A percentile compares a stretch with the other conserved stretches of the same genome.
Evolutionary conservation across 2,797 vertebrate species (phyloP).

Genomic region (Cossypha caffra): DNA sequence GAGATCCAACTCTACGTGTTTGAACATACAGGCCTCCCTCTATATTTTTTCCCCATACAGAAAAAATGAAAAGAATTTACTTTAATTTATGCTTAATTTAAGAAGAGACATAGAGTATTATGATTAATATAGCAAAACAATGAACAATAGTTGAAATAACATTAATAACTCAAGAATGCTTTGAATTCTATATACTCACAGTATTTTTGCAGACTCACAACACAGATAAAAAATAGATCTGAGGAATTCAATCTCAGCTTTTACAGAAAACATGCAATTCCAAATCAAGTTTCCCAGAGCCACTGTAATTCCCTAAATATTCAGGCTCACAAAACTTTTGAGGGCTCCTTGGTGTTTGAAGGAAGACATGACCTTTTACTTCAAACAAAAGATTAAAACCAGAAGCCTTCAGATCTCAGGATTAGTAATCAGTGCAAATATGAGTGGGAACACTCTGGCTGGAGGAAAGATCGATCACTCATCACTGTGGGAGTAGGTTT

Average conservation of each 20-base stretch:
- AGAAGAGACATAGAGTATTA: not conserved
- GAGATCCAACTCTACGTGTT: not conserved
- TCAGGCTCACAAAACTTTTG: not conserved
- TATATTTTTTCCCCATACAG: not conserved
- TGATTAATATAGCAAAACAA: not conserved
- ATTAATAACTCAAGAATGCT: not conserved
- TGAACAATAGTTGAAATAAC: not conserved
- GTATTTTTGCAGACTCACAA: not conserved
- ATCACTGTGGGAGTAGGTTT: not conserved
- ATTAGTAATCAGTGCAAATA: not conserved
- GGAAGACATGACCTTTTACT: not conserved
- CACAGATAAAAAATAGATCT: not conserved
- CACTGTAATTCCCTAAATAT: not conserved
- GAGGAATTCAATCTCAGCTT: not conserved
- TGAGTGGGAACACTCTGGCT: not conserved
- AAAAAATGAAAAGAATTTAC: not conserved
- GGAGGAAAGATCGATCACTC: fast-evolving
- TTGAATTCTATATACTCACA: not conserved
- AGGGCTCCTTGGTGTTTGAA: not conserved
- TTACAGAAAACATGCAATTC: not conserved
- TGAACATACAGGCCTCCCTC: not conserved
- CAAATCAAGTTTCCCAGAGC: fast-evolving
- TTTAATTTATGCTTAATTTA: not conserved
- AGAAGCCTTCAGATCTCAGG: not conserved
- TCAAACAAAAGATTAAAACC: not conserved